Conservation (phyloP, 2,113 vertebrate genomes). For the Psettodes erumei region DNA sequence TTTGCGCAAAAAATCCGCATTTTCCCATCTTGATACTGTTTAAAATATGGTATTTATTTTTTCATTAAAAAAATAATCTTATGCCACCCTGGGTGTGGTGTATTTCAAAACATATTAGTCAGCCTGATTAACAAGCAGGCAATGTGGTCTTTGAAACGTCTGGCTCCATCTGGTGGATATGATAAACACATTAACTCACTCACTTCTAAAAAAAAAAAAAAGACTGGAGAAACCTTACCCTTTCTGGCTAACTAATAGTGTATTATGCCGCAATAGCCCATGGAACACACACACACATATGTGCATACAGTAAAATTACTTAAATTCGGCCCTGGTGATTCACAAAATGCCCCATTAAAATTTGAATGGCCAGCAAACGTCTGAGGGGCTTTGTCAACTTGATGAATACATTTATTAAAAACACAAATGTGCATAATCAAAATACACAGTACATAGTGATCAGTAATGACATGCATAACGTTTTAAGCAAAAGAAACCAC, state of each 20-base stretch:
- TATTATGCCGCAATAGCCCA: neutral
- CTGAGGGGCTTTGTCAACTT: neutral
- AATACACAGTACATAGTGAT: too few species aligned
- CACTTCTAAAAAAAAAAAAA: neutral
- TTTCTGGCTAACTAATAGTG: neutral
- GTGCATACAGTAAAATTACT: neutral
- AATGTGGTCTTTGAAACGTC: neutral
- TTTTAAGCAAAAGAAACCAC: neutral
- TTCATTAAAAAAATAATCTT: too few species aligned
- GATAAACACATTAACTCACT: neutral
- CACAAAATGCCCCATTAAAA: neutral
- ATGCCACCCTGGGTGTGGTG: too few species aligned
- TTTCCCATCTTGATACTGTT: too few species aligned
- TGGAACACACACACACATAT: too few species aligned
- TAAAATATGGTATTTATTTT: too few species aligned
- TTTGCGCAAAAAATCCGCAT: neutral
- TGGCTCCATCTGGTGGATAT: slow-evolving; percentile 25
- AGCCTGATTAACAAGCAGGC: neutral
- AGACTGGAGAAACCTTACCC: too few species aligned
- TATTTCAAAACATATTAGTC: neutral
- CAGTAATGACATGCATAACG: too few species aligned
- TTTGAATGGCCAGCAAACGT: neutral
- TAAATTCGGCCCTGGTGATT: neutral
- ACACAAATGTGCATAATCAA: too few species aligned
- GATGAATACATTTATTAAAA: too few species aligned